phyloP scores from a whole-genome alignment of 1,140 invertebrate species.

The Gryllus bimaculatus region DNA sequence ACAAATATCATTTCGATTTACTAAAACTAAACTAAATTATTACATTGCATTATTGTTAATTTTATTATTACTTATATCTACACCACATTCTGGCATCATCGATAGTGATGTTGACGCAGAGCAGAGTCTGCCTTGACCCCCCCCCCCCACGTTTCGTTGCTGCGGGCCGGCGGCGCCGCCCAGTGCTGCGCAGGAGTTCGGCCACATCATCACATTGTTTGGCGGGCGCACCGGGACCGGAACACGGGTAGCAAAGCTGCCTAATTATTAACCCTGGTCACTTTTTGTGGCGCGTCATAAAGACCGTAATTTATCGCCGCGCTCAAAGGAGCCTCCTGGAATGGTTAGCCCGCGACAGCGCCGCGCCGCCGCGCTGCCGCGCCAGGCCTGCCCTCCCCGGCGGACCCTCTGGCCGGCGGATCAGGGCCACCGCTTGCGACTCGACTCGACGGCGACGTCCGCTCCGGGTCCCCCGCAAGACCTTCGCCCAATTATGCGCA shows the following conservation, averaged over 20 bases:
- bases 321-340: background rate
- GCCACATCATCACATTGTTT: background rate
- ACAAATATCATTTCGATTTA: too few relatives aligned
- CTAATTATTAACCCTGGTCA: slow-evolving; percentile 4
- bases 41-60: too few relatives aligned
- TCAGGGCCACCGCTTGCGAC: too few relatives aligned
- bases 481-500: background rate
- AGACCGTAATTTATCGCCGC: background rate
- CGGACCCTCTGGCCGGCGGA: background rate
- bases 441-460: background rate
- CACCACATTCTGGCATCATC: too few relatives aligned
- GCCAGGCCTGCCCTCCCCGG: background rate
- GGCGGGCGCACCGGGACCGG: background rate
- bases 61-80: too few relatives aligned
- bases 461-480: background rate
- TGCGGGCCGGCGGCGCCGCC: too few relatives aligned
- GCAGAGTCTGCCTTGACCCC: too few relatives aligned
- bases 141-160: too few relatives aligned
- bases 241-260: background rate
- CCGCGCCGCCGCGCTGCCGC: background rate
- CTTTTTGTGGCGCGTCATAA: slow-evolving; percentile 3
- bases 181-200: too few relatives aligned
- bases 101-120: too few relatives aligned
- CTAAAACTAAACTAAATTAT: too few relatives aligned
- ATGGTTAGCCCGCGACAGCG: too few relatives aligned